Percentiles rank a stretch among this genome's conserved stretches.
These are phyloP conservation scores for Astropecten irregularis DNA, from an alignment of 53 echinoderm and acorn worm genomes.

Conservation along the genomic window DNA sequence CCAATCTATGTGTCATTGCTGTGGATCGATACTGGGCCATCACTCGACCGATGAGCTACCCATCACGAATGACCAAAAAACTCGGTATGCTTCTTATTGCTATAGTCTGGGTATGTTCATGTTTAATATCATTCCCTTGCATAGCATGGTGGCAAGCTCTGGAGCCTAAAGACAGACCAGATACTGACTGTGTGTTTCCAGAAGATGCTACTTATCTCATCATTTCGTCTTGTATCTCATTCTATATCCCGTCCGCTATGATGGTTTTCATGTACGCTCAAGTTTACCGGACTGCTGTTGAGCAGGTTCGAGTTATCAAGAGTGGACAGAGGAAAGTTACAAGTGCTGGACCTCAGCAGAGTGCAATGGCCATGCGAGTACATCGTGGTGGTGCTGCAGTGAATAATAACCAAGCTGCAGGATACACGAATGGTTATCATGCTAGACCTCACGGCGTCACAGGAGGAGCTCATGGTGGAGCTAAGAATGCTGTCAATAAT, in stretches of 20 bases:
- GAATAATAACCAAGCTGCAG: not conserved
- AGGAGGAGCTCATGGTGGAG: slow-evolving; percentile 31
- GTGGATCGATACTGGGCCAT: slow-evolving; percentile 75
- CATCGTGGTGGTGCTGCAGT: slow-evolving; percentile 68
- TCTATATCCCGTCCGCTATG: slow-evolving; percentile 87
- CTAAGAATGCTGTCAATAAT: slow-evolving; percentile 31
- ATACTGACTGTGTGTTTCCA: slow-evolving; percentile 78
- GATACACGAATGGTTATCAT: slow-evolving; percentile 33
- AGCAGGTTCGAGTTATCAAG: slow-evolving; percentile 76
- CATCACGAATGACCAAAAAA: slow-evolving; percentile 58
- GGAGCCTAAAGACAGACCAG: slow-evolving; percentile 60
- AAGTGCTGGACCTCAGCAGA: slow-evolving; percentile 36
- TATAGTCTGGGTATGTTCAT: slow-evolving; percentile 58
- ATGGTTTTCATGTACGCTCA: slow-evolving; percentile 88
- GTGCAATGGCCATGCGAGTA: slow-evolving; percentile 75
- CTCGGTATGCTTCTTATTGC: slow-evolving; percentile 44
- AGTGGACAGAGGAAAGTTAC: slow-evolving; percentile 78
- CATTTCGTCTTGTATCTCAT: slow-evolving; percentile 90
- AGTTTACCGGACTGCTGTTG: slow-evolving; percentile 84
- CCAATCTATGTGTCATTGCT: slow-evolving; percentile 62
- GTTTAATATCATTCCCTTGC: slow-evolving; percentile 72
- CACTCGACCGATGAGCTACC: slow-evolving; percentile 65
- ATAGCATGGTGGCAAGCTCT: slow-evolving; percentile 94
- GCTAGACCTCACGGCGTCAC: slow-evolving; percentile 3
- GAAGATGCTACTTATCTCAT: slow-evolving; percentile 77